Percentiles rank a stretch among this genome's conserved stretches.
Evolutionary conservation across 2,113 vertebrate genomes (phyloP).

Genomic region (Corydoras sp.): DNA sequence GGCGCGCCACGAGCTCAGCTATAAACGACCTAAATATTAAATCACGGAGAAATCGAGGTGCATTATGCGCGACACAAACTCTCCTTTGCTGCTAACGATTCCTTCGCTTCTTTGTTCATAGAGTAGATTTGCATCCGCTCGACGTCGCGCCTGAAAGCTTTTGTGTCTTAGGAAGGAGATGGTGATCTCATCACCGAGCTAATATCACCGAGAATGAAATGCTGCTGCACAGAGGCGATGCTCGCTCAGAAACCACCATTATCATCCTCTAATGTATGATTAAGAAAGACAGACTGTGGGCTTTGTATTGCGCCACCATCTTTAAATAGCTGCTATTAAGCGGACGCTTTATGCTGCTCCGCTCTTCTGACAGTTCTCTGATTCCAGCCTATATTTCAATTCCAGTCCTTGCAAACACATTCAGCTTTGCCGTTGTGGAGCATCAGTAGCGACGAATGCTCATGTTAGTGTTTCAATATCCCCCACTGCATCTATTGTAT

Average conservation of each 20-base stretch:
- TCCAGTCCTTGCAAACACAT: slow-evolving; percentile 25
- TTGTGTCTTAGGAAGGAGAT: too few species aligned
- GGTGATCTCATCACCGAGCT: too few species aligned
- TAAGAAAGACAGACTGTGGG: too few species aligned
- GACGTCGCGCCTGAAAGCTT: too few species aligned
- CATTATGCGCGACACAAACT: not conserved
- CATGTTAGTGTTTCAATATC: slow-evolving; percentile 75
- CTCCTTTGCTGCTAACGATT: not conserved
- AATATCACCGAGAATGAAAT: too few species aligned
- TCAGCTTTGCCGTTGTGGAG: slow-evolving; percentile 49
- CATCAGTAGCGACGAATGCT: slow-evolving; percentile 74
- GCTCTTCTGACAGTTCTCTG: slow-evolving; percentile 27
- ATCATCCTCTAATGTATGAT: too few species aligned
- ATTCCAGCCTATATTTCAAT: slow-evolving; percentile 30
- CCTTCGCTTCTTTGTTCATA: not conserved
- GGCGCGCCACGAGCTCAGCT: not conserved
- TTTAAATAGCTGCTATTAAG: too few species aligned
- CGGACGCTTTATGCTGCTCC: not conserved
- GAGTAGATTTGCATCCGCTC: too few species aligned
- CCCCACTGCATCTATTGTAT: slow-evolving; percentile 70
- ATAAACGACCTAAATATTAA: slow-evolving; percentile 11
- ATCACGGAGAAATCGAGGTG: not conserved
- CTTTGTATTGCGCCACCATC: too few species aligned
- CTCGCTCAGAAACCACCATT: too few species aligned
- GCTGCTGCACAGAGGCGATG: too few species aligned